phyloP scores from a whole-genome alignment of 2,888 invertebrate genomes.

The Tinea pellionella region DNA sequence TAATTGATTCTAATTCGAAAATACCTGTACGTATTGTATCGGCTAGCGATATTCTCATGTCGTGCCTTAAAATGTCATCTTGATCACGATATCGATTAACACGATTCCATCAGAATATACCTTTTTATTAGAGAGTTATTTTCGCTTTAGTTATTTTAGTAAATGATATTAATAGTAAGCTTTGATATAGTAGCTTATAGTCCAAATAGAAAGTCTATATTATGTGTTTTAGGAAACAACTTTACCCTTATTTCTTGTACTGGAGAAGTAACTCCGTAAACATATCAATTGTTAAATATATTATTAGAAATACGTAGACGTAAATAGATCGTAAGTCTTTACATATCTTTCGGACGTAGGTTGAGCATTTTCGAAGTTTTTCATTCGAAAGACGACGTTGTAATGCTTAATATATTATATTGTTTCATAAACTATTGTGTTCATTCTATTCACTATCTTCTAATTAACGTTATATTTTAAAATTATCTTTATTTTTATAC shows the following conservation, averaged over 20 bases:
- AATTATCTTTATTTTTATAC: slow-evolving; percentile 5
- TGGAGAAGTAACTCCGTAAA: slow-evolving; percentile 61
- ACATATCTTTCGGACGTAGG: slow-evolving; percentile 51
- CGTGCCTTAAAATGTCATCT: too few species aligned
- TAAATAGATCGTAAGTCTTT: slow-evolving; percentile 52
- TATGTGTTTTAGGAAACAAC: background rate
- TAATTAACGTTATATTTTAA: background rate
- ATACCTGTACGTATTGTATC: too few species aligned
- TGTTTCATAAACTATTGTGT: background rate
- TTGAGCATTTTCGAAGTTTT: background rate
- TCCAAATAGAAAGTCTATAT: background rate
- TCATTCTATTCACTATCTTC: background rate
- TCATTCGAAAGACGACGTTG: background rate
- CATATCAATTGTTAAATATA: slow-evolving; percentile 69
- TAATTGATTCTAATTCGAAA: too few species aligned
- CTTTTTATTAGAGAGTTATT: background rate
- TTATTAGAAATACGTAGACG: slow-evolving; percentile 50
- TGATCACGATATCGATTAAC: too few species aligned
- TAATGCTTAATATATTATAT: background rate
- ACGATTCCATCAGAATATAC: background rate
- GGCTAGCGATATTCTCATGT: too few species aligned
- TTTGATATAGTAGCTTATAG: background rate
- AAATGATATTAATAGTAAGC: background rate
- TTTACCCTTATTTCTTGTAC: background rate
- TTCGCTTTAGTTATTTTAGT: background rate